A percentile compares a stretch with the other conserved stretches of the same genome.
phyloP scores from a whole-genome alignment of 1,140 invertebrate species.

The Tachypleus tridentatus region DNA sequence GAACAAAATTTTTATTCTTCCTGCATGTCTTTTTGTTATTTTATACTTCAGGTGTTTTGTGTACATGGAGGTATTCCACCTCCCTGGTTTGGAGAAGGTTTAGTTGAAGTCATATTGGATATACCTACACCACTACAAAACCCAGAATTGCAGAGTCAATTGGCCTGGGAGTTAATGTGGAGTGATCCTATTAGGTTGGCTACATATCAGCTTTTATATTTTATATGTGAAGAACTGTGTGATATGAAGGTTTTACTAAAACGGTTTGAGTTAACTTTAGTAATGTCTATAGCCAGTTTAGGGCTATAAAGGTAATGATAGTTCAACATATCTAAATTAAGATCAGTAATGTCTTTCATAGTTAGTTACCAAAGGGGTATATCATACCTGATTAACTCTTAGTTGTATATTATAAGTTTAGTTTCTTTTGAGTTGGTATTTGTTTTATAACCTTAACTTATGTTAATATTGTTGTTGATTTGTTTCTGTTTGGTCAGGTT shows the following conservation, averaged over 20 bases:
- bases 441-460: too few relatives aligned
- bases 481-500: too few relatives aligned
- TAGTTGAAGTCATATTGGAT: conserved; percentile 41
- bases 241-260: not conserved
- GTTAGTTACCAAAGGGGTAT: too few relatives aligned
- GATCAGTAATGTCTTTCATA: not conserved
- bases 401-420: too few relatives aligned
- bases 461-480: too few relatives aligned
- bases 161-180: conserved; percentile 66
- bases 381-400: too few relatives aligned
- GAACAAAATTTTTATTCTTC: too few relatives aligned
- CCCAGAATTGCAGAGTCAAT: conserved; percentile 47
- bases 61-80: conserved; percentile 61
- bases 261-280: not conserved
- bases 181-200: conserved; percentile 52
- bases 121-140: conserved; percentile 50
- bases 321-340: conserved; percentile 2
- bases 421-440: too few relatives aligned
- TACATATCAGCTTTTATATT: too few relatives aligned
- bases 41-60: conserved; percentile 47
- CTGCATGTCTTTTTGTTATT: not conserved
- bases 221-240: too few relatives aligned
- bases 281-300: not conserved
- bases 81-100: conserved; percentile 40
- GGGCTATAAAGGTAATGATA: not conserved